Conservation (phyloP, 2,888 invertebrate species). For the Sussaba pulchella region DNA sequence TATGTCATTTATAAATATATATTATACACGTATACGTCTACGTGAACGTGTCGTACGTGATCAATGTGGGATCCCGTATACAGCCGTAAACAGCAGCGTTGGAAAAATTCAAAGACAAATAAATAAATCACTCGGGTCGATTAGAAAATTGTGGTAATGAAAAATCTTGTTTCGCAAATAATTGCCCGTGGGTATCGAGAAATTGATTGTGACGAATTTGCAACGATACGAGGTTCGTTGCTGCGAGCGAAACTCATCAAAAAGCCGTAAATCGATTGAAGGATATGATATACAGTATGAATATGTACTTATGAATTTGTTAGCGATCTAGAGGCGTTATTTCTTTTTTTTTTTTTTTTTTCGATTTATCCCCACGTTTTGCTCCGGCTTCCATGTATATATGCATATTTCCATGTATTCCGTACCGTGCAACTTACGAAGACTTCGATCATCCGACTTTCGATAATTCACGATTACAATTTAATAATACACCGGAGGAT, state of each 20-base stretch:
- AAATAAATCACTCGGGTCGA: background rate
- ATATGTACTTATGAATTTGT: no score
- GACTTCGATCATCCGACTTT: constrained; percentile 33
- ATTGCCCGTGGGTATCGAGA: background rate
- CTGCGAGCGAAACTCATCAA: background rate
- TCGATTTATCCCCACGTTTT: no score
- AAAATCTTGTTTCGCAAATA: constrained; percentile 3
- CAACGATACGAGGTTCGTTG: background rate
- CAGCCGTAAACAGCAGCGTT: constrained; percentile 3
- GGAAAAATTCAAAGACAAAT: background rate
- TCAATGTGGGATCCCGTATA: constrained; percentile 43
- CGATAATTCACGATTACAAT: constrained; percentile 58
- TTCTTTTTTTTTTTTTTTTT: no score
- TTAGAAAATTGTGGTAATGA: background rate
- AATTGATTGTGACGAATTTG: background rate
- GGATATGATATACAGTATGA: background rate
- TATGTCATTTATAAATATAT: background rate
- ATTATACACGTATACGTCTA: no score
- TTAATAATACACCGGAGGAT: constrained; percentile 52
- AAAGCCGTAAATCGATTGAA: constrained; percentile 16
- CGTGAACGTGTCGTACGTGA: constrained; percentile 40
- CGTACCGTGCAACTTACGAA: no score
- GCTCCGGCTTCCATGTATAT: no score
- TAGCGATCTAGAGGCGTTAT: no score
- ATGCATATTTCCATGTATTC: no score